Percentiles rank a stretch among this genome's conserved stretches.
phyloP scores from a whole-genome alignment of 1,140 invertebrate species.

The Goniozus legneri region DNA sequence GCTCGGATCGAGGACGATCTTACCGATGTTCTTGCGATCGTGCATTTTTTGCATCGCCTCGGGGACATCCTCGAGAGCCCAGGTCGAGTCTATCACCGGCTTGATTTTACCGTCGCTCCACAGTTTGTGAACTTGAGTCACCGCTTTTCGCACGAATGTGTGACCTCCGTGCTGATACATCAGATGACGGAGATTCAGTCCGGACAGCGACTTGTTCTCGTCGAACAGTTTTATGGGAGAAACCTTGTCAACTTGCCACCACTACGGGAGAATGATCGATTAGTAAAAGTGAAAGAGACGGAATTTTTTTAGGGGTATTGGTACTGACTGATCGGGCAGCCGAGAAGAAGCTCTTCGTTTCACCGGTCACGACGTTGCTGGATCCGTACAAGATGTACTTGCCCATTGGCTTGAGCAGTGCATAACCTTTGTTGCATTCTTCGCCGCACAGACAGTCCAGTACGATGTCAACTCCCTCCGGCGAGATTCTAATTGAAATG shows the following conservation, averaged over 20 bases:
- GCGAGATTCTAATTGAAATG: slow-evolving; percentile 55
- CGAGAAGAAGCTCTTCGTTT: slow-evolving; percentile 86
- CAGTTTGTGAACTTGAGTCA: slow-evolving; percentile 70
- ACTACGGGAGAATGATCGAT: slow-evolving; percentile 58
- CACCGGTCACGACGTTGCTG: slow-evolving; percentile 81
- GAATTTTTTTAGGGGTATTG: slow-evolving; percentile 7
- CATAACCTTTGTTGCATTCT: slow-evolving; percentile 81
- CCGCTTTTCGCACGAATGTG: slow-evolving; percentile 65
- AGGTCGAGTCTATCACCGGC: slow-evolving; percentile 79
- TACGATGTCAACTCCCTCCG: slow-evolving; percentile 83
- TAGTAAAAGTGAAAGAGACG: neutral
- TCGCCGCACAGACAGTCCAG: slow-evolving; percentile 86
- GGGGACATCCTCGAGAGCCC: slow-evolving; percentile 80
- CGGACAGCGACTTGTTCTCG: slow-evolving; percentile 80
- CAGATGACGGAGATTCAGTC: slow-evolving; percentile 80
- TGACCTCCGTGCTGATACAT: slow-evolving; percentile 76
- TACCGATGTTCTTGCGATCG: slow-evolving; percentile 87
- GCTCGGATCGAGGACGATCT: slow-evolving; percentile 78
- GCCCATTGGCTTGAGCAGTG: slow-evolving; percentile 83
- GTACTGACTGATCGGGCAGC: slow-evolving; percentile 80
- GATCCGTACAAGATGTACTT: slow-evolving; percentile 85
- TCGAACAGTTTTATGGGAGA: slow-evolving; percentile 84
- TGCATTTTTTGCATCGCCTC: slow-evolving; percentile 92
- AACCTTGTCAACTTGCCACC: slow-evolving; percentile 90
- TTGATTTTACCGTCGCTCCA: slow-evolving; percentile 77